Evolutionary conservation across 92 coral and sea anemone species (phyloP), one percentile per base, ranked within the genome.

Genomic region (Anthopleura xanthogrammica): DNA sequence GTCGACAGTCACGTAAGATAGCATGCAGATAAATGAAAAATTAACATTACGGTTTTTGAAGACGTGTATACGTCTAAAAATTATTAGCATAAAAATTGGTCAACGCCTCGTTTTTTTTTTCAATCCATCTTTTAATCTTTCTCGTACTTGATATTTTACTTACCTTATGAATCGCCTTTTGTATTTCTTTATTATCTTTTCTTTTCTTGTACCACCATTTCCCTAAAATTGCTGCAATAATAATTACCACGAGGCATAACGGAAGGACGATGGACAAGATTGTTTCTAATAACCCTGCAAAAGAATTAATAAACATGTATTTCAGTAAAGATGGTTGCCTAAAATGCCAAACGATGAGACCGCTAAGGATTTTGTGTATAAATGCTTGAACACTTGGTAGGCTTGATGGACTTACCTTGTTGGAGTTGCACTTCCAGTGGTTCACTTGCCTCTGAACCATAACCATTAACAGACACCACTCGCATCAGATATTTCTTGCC

Each of bases 151-250:
- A 62, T 62, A 62, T 46, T 5, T 20, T 65, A 12, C 83, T 68
- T 80, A 80, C 83, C 54, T 55, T 80, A 65, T 66, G 19, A 17
- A 80, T 65, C 72, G 22, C 42, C 41, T 65, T 75, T 48, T 68
- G 71, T 2, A 80, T 5, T 12, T 65, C 19, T 17, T 39, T 68
- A n/a, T 48, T 82, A 3, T 46, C 56, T 77, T 48, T 55, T 20
- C 75, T 20, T 78, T 78, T 85, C 71, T 85, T 77, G 58, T 68
- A 46, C 87, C 83, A 66, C 87, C 87, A 85, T 78, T 68, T 77
- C 77, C 68, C 66, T 16, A 85, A 72, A 76, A 78, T 65, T 7
- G 48, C 77, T 39, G 40, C 87, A 36, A 64, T n/a, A 7, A 77
- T 41, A 8, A 85, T 16, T 12, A 78, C 52, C 70, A 85, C 12